phyloP scores from a whole-genome alignment of 2,888 invertebrate genomes.

The Spilosoma lubricipeda region DNA sequence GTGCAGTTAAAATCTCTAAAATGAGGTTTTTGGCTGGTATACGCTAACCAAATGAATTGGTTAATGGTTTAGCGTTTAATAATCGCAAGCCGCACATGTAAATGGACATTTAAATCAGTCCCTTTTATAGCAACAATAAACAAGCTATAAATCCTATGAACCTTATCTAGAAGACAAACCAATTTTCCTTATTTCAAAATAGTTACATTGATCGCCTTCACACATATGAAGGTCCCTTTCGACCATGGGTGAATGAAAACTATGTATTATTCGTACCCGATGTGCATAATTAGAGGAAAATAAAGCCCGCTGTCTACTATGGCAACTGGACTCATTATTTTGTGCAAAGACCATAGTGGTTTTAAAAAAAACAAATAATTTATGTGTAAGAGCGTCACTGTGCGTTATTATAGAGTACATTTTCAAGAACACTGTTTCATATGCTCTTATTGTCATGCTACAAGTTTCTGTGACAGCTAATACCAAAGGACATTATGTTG shows the following conservation, averaged over 20 bases:
- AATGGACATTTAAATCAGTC: not conserved
- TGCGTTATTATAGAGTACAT: conserved; percentile 30
- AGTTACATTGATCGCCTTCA: conserved; percentile 13
- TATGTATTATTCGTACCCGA: not conserved
- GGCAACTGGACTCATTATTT: conserved; percentile 17
- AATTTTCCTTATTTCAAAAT: conserved; percentile 14
- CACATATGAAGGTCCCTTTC: conserved; percentile 13
- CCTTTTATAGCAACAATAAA: not conserved
- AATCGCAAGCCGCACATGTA: no score
- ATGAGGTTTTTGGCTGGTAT: no score
- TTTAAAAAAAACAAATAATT: conserved; percentile 26
- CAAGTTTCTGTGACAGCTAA: conserved; percentile 25
- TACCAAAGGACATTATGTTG: conserved; percentile 8
- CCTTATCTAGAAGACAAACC: not conserved
- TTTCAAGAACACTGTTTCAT: conserved; percentile 51
- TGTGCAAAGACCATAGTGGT: conserved; percentile 29
- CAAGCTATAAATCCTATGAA: not conserved
- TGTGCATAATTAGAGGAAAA: conserved; percentile 6
- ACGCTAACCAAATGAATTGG: no score
- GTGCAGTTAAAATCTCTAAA: no score
- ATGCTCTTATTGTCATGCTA: conserved; percentile 52
- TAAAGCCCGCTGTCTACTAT: not conserved
- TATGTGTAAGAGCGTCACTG: conserved; percentile 31
- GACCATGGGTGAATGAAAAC: conserved; percentile 4
- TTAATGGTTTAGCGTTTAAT: no score